Percentiles rank a stretch among this genome's conserved stretches.
Evolutionary conservation across 1,140 invertebrate species (phyloP).

Genomic region (Drosophila aff.): DNA sequence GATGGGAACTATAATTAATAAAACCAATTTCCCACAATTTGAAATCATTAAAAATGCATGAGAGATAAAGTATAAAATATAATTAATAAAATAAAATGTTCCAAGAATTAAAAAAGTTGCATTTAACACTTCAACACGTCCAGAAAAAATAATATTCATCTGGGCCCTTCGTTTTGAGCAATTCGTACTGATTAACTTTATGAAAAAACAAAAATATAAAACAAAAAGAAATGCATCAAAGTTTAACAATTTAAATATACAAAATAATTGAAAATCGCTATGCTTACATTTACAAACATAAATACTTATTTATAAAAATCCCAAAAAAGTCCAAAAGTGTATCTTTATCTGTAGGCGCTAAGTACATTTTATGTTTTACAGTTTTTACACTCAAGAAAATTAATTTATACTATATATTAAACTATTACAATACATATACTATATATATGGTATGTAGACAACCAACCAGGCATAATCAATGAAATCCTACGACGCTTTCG

Average conservation of each 20-base stretch:
- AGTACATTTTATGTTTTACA: constrained; percentile 59
- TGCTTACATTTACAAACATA: constrained; percentile 56
- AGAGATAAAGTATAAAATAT: no score
- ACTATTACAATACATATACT: constrained; percentile 29
- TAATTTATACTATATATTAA: constrained; percentile 60
- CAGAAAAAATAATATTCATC: background rate
- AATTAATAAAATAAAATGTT: background rate
- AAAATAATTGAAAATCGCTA: constrained; percentile 36
- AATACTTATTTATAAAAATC: constrained; percentile 32
- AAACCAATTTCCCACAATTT: background rate
- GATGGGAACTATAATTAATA: background rate
- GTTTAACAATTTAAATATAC: constrained; percentile 53
- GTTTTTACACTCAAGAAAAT: constrained; percentile 64
- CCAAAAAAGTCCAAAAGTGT: constrained; percentile 40
- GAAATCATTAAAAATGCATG: background rate
- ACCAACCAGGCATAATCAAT: constrained; percentile 69
- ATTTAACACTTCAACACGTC: constrained; percentile 1
- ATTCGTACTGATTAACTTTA: constrained; percentile 77
- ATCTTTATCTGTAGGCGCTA: constrained; percentile 53
- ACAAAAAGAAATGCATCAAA: constrained; percentile 49
- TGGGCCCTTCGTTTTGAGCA: constrained; percentile 38
- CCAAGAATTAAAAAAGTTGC: background rate
- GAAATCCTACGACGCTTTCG: constrained; percentile 59
- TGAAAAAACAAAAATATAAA: background rate
- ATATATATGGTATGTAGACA: constrained; percentile 33